A percentile compares a stretch with the other conserved stretches of the same genome.
Conservation (phyloP, 64 coral and sea anemone genomes). For the Hydrozoanthus tunicans region DNA sequence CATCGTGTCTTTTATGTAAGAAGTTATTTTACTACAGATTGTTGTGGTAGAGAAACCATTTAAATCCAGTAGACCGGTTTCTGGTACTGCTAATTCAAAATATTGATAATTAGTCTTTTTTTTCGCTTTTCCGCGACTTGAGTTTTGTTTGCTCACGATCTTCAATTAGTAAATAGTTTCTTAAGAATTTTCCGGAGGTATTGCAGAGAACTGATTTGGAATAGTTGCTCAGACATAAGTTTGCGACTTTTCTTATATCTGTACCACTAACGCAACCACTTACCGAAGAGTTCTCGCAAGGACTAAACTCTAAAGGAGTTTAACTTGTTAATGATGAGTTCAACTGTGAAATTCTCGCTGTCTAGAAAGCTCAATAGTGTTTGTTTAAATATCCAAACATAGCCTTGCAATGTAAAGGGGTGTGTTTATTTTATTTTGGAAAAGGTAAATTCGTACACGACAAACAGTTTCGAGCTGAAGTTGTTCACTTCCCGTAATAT, state of each 20-base stretch:
- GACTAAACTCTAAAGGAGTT: slow-evolving; percentile 3
- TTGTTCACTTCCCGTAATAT: too few species aligned
- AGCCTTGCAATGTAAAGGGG: background rate
- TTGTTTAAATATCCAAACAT: slow-evolving; percentile 38
- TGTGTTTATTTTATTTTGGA: slow-evolving; percentile 21
- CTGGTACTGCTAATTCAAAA: too few species aligned
- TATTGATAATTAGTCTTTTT: too few species aligned
- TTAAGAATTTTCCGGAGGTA: slow-evolving; percentile 18
- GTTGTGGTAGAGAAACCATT: slow-evolving; percentile 8
- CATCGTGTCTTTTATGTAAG: too few species aligned
- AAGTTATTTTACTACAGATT: too few species aligned
- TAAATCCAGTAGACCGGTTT: background rate
- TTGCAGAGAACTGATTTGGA: background rate
- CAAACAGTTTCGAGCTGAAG: too few species aligned
- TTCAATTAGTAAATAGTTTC: slow-evolving; percentile 49
- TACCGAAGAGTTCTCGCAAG: background rate
- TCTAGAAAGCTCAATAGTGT: slow-evolving; percentile 33
- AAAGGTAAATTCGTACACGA: slow-evolving; percentile 9
- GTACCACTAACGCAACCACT: background rate
- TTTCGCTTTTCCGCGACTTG: background rate
- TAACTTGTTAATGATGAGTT: background rate
- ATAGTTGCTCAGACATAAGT: background rate
- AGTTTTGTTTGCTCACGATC: slow-evolving; percentile 16
- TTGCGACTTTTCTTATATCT: background rate
- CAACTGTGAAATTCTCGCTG: background rate